Evolutionary conservation across 2,113 vertebrate genomes (phyloP), one percentile per base, ranked within the genome.

Genomic region (Misgurnus anguillicaudatus): DNA sequence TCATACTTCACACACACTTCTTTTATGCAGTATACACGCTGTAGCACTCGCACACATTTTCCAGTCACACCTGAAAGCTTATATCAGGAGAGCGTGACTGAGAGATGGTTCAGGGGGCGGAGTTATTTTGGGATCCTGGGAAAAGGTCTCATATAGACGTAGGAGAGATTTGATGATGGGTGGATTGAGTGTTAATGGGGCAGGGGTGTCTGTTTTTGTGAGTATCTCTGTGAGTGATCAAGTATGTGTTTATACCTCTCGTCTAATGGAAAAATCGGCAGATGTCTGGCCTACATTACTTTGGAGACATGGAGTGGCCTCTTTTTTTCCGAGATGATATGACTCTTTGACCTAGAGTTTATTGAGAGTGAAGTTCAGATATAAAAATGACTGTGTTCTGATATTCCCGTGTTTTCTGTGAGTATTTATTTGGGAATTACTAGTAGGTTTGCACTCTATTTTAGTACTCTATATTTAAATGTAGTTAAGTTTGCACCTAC

Each of bases 181-280:
- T 41, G 53, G 42, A 64, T 45, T 58, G 73, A 48, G 64, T 71
- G 60, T 60, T 73, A 69, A 55, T 58, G 45, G 67, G 21, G 13
- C 6, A 41, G 73, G 66, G 36, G 53, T 5, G 74, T 69, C 42
- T 72, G 41, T 77, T 36, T 60, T 62, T 48, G 64, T 58, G 61
- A 68, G 66, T 51, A 42, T 65, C 48, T 31, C 36, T 17, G 5
- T 57, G 68, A 57, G 62, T 58, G 31, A 24, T 31, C 66, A 24
- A 47, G 19, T 60, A 36, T 41, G 47, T 38, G 68, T 53, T 42
- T 69, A 64, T 64, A 66, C 19, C 65, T 58, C 39, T 47, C 66
- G 57, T 74, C 75, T 42, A 71, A 62, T 76, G 64, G 80, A 78
- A 73, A 77, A 77, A 71, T 67, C 75, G 72, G 62, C 68, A 78